Evolutionary conservation across 23 tunicate species (phyloP).

Genomic region (Styela plicata): DNA sequence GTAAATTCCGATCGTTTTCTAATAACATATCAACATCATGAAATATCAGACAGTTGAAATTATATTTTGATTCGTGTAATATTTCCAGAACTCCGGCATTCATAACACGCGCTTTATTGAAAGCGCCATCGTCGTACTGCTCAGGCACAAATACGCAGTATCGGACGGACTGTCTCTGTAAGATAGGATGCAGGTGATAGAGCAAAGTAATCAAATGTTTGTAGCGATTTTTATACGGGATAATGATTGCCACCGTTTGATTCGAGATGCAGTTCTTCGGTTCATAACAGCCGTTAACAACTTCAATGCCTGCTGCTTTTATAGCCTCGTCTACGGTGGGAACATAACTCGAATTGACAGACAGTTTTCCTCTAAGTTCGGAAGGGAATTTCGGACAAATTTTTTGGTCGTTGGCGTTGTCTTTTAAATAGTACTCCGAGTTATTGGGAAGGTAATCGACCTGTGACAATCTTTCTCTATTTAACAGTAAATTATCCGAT

Average conservation of each 20-base stretch:
- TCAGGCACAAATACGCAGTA: constrained; percentile 95
- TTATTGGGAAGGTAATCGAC: too few species aligned
- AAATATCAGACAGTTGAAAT: constrained; percentile 85
- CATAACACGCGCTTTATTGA: constrained; percentile 94
- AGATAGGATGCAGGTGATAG: constrained; percentile 65
- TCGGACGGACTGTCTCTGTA: constrained; percentile 63
- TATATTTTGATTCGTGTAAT: background rate
- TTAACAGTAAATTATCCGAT: too few species aligned
- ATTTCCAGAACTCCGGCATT: constrained; percentile 89
- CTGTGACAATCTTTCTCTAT: too few species aligned
- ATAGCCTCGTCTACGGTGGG: constrained; percentile 34
- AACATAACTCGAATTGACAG: constrained; percentile 31
- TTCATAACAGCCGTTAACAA: constrained; percentile 52
- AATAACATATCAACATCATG: constrained; percentile 95
- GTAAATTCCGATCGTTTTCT: constrained; percentile 80
- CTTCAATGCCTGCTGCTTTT: constrained; percentile 24
- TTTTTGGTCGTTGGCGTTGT: background rate
- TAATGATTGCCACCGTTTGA: constrained; percentile 81
- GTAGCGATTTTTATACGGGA: constrained; percentile 90
- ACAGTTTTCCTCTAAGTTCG: constrained; percentile 6
- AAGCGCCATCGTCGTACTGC: constrained; percentile 81
- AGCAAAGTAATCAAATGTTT: constrained; percentile 65
- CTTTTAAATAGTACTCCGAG: too few species aligned
- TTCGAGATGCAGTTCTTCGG: constrained; percentile 47
- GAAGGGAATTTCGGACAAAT: background rate